phyloP scores from a whole-genome alignment of 2,888 invertebrate genomes.

The Meiosimyza decipiens region DNA sequence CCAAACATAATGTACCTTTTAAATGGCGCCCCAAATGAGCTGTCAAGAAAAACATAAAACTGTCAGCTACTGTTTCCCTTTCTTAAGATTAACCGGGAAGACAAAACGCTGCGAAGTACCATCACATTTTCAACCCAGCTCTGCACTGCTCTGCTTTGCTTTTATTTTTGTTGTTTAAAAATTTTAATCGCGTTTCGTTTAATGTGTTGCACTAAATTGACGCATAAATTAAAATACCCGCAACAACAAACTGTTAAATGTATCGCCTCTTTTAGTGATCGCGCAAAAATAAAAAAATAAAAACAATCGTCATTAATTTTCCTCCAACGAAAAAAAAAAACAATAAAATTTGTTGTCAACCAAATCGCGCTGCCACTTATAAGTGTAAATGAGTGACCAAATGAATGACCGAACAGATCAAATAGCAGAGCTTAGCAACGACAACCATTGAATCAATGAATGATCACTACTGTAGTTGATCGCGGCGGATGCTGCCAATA shows the following conservation, averaged over 20 bases:
- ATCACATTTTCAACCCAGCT: neutral
- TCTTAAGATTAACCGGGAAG: neutral
- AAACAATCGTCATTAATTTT: slow-evolving; percentile 30
- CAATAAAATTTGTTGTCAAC: slow-evolving; percentile 20
- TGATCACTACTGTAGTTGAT: neutral
- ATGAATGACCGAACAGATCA: slow-evolving; percentile 3
- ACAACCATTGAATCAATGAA: slow-evolving; percentile 19
- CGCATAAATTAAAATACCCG: slow-evolving; percentile 23
- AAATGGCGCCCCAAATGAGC: slow-evolving; percentile 34
- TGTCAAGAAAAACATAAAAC: slow-evolving; percentile 32
- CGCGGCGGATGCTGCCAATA: neutral
- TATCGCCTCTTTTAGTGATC: slow-evolving; percentile 21
- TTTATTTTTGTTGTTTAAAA: slow-evolving; percentile 6
- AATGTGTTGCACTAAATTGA: slow-evolving; percentile 33
- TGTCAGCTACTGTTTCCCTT: slow-evolving; percentile 34
- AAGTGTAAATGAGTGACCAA: slow-evolving; percentile 27
- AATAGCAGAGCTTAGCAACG: neutral
- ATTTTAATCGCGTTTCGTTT: slow-evolving; percentile 22
- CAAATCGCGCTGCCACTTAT: slow-evolving; percentile 21
- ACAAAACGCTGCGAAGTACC: neutral
- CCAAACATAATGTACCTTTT: neutral
- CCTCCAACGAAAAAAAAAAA: neutral
- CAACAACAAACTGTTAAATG: slow-evolving; percentile 1
- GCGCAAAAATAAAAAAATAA: neutral
- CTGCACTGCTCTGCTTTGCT: neutral